These are phyloP conservation scores for Haliaeetus leucogaster DNA, from an alignment of 2,113 vertebrate genomes.

Conservation along the genomic window DNA sequence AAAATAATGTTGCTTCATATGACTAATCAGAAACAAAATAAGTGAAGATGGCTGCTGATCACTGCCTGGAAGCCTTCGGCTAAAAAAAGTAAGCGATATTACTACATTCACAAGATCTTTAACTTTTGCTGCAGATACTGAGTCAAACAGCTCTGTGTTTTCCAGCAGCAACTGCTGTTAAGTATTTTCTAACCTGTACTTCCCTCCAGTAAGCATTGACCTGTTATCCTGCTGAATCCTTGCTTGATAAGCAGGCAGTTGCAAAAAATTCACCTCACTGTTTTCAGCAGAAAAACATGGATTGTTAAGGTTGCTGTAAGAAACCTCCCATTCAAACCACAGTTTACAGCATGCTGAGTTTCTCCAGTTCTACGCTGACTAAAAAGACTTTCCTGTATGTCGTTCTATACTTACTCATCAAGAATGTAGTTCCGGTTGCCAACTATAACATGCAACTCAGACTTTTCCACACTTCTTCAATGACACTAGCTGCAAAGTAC, in stretches of 20 bases:
- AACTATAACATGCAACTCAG: background rate
- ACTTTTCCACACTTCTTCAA: background rate
- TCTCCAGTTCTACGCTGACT: background rate
- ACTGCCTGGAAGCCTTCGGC: background rate
- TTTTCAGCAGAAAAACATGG: background rate
- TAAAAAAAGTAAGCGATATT: background rate
- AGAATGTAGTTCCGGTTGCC: background rate
- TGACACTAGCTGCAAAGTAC: rapidly evolving
- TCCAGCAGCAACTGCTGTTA: background rate
- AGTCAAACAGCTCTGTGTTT: background rate
- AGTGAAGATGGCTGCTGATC: background rate
- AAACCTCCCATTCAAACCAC: background rate
- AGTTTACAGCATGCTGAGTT: background rate
- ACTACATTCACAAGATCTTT: background rate
- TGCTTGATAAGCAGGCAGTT: background rate
- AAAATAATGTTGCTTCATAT: background rate
- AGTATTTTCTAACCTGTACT: background rate
- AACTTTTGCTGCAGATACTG: background rate
- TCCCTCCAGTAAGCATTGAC: background rate
- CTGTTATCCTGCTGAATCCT: background rate
- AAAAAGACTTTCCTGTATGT: background rate
- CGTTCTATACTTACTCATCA: background rate
- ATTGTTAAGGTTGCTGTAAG: background rate
- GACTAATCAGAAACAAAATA: background rate
- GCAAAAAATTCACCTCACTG: background rate